Conservation (phyloP, 2,113 vertebrate genomes). For the Ivindomyrus marchei region DNA sequence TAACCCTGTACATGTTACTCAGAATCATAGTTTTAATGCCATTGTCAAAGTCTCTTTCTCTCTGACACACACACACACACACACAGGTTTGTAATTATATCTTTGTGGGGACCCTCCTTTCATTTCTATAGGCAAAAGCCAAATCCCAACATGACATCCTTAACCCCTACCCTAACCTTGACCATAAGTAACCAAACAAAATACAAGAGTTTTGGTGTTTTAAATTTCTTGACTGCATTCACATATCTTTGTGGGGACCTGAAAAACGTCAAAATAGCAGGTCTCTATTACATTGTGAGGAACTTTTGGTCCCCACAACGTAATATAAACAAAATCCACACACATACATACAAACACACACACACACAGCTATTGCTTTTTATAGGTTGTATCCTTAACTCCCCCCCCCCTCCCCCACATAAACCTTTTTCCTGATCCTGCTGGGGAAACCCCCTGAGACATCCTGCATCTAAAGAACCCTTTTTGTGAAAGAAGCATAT, state of each 20-base stretch:
- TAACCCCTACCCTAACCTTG: too few relatives aligned
- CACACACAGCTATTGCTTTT: neutral
- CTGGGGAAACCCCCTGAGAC: neutral
- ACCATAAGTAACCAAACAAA: too few relatives aligned
- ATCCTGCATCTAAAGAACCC: neutral
- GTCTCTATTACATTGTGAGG: too few relatives aligned
- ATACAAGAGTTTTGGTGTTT: too few relatives aligned
- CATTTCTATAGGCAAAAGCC: too few relatives aligned
- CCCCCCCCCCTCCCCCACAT: neutral
- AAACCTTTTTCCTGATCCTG: neutral
- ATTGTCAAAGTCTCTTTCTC: neutral
- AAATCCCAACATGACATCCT: too few relatives aligned
- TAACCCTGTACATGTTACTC: neutral
- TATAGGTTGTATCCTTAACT: neutral
- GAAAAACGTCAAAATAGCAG: too few relatives aligned
- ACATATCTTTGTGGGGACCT: too few relatives aligned
- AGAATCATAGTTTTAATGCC: neutral
- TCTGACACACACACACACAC: conserved; percentile 6
- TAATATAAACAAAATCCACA: neutral
- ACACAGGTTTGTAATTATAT: too few relatives aligned
- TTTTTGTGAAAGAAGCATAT: neutral
- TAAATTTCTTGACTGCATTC: too few relatives aligned
- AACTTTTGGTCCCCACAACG: too few relatives aligned
- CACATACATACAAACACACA: neutral
- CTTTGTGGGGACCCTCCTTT: too few relatives aligned